Evolutionary conservation across 2,888 invertebrate genomes (phyloP), one percentile per base, ranked within the genome.

Genomic region (Drosophila paranaensis): DNA sequence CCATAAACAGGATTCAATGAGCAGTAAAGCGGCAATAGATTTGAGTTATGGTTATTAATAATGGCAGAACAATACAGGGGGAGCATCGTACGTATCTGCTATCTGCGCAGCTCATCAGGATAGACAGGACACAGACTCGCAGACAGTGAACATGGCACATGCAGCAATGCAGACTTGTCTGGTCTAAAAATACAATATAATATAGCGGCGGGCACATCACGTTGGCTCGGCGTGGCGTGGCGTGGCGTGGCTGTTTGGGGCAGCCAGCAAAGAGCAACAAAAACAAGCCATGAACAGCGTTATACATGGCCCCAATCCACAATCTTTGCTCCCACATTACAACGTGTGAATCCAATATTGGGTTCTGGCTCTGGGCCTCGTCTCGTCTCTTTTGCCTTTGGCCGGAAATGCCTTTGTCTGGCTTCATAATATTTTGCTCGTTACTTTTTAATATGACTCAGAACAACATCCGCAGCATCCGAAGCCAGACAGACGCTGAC

Each of bases 11-110:
- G 77, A 81, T 85, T 76, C 90, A 88, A 83, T 88, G 83, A 88
- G 82, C 85, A 87, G 81, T 81, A 88, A 86, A 88, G 82, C 82
- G 76, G 77, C 81, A 85, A 89, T 89, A 87, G 89, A 90, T 90
- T 88, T 90, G 89, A 90, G 85, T 90, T 90, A 90, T 90, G 87
- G 89, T 81, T 89, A 90, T 89, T 90, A 90, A 89, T 90, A 90
- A 89, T 87, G 77, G 74, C 69, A 68, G 43, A 71, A 51, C 56
- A 61, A 57, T 42, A 39, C 50, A 39, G 53, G 37, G 25, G 45
- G 11, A 30, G 42, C 55, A n/a, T 13, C 20, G 11, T 20, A 43
- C 20, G 2, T 25, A 42, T 30, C 33, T 25, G 20, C 39, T 39
- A 46, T 62, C 65, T 39, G 33, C 16, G 33, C 54, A 30, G 43